Percentiles rank a stretch among this genome's conserved stretches.
Evolutionary conservation across 2,888 invertebrate genomes (phyloP).

Genomic region (Chrysomela aeneicollis): DNA sequence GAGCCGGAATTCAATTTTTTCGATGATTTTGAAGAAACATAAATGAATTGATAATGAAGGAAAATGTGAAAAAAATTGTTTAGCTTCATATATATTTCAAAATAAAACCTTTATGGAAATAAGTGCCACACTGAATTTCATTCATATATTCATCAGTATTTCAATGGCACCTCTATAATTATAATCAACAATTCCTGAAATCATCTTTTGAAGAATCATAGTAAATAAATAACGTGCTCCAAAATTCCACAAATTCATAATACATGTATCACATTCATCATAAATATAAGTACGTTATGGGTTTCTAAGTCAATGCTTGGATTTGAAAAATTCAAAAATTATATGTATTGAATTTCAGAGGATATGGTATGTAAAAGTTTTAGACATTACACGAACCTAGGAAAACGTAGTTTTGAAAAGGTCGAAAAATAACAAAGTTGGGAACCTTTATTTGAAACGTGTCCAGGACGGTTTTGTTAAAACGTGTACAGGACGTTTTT

Average conservation of each 20-base stretch:
- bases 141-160: not conserved
- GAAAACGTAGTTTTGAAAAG: constrained; percentile 4
- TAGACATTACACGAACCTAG: not conserved
- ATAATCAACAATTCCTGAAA: constrained; percentile 7
- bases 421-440: not conserved
- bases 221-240: not conserved
- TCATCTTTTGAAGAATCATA: not conserved
- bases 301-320: not conserved
- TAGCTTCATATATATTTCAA: not conserved
- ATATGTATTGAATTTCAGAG: too few species aligned
- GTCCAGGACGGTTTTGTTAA: not conserved
- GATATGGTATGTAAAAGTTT: too few species aligned
- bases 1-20: too few species aligned
- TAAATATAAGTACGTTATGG: too few species aligned
- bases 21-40: too few species aligned
- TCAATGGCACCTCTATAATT: not conserved
- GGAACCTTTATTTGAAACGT: constrained; percentile 15
- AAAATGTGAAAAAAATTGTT: too few species aligned
- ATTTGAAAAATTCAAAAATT: too few species aligned
- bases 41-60: too few species aligned
- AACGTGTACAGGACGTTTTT: constrained; percentile 5
- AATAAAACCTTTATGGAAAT: not conserved
- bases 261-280: not conserved
- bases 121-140: not conserved
- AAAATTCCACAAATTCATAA: not conserved